Percentiles rank a stretch among this genome's conserved stretches.
These are phyloP conservation scores for Pandemis heparana DNA, from an alignment of 2,888 invertebrate genomes.

Conservation along the genomic window DNA sequence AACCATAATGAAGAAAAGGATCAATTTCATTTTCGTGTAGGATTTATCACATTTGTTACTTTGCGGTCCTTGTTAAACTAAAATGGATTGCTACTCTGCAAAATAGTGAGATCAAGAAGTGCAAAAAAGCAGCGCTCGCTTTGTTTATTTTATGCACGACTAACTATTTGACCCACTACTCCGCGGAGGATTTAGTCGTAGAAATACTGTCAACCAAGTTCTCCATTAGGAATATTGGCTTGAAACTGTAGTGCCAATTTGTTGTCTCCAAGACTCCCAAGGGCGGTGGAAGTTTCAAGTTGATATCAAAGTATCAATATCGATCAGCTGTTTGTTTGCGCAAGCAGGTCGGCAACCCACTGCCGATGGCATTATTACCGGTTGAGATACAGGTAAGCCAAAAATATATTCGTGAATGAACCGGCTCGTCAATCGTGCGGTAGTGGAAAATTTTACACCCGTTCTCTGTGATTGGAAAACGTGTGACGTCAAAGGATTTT, in stretches of 20 bases:
- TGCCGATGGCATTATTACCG: conserved; percentile 71
- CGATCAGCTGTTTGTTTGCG: conserved; percentile 79
- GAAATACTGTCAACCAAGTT: background rate
- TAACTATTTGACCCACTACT: too few relatives aligned
- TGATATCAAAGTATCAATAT: conserved; percentile 59
- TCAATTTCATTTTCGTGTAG: too few relatives aligned
- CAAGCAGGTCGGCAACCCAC: conserved; percentile 75
- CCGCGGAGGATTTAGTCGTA: too few relatives aligned
- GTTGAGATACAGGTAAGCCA: conserved; percentile 58
- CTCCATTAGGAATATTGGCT: conserved; percentile 1
- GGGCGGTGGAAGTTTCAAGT: conserved; percentile 42
- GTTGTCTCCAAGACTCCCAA: conserved; percentile 22
- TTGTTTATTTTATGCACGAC: too few relatives aligned
- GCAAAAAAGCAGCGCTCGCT: too few relatives aligned
- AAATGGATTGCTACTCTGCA: too few relatives aligned
- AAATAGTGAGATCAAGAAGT: too few relatives aligned
- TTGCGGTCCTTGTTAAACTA: too few relatives aligned
- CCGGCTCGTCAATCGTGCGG: conserved; percentile 58
- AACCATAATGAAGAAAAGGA: too few relatives aligned
- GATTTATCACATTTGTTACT: too few relatives aligned
- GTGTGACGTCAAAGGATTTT: conserved; percentile 54
- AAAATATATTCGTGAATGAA: conserved; percentile 71
- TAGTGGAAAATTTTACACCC: conserved; percentile 81
- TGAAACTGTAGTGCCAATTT: conserved; percentile 16
- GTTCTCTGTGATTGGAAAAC: conserved; percentile 56